Percentiles rank a stretch among this genome's conserved stretches.
Evolutionary conservation across 2,113 vertebrate genomes (phyloP).

Genomic region (Cheirogaleus medius): DNA sequence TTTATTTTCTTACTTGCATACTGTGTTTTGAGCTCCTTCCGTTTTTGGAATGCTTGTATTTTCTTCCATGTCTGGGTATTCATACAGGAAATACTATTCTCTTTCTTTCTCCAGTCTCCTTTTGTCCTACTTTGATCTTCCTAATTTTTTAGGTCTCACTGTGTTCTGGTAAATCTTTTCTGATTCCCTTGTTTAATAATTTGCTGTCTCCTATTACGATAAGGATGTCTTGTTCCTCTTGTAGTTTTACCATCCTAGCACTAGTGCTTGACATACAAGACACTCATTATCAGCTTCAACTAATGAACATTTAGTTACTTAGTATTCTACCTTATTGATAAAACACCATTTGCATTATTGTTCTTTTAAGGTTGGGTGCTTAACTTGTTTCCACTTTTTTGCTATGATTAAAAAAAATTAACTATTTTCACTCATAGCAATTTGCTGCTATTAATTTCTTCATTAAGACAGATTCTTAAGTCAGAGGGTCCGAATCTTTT

Average conservation of each 20-base stretch:
- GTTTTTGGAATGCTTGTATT: neutral
- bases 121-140: neutral
- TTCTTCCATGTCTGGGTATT: neutral
- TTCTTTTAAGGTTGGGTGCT: neutral
- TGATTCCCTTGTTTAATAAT: neutral
- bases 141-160: neutral
- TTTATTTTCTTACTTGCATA: neutral
- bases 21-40: neutral
- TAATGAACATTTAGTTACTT: slow-evolving; percentile 4
- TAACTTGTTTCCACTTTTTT: neutral
- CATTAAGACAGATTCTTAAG: neutral
- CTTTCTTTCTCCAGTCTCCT: neutral
- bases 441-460: slow-evolving; percentile 9
- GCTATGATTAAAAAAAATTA: neutral
- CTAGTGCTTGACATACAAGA: neutral
- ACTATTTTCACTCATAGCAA: neutral
- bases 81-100: neutral
- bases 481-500: neutral
- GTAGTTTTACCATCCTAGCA: neutral
- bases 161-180: neutral
- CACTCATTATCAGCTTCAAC: neutral
- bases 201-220: neutral
- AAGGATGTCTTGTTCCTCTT: neutral
- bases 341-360: neutral
- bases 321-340: neutral